Base-by-base conservation (phyloP, 2,888 invertebrate genomes). In the Patella caerulea region DNA sequence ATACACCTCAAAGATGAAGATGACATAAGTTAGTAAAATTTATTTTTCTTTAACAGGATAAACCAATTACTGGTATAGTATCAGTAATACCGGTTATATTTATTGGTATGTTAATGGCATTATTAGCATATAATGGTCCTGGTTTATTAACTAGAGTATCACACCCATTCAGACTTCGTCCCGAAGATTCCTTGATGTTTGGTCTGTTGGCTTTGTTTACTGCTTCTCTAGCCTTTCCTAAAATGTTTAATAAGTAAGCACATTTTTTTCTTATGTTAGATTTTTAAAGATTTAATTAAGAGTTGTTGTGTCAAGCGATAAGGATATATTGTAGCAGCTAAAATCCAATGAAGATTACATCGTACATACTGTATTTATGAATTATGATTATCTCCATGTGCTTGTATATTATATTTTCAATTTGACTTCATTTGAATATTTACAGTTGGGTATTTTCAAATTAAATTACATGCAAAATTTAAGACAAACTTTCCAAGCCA, bases 101-200 rank as follows among this genome's bases (percentile, higher is more conserved):
- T 73, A 83, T 93, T 72, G 93, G 93, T 0, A 93, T 94, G 83
- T 94, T 86, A 73, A 88, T 91, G 84, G 95, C 95, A 0, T 88
- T 93, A 53, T 76, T 92, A 71, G 90, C 93, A 55, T 92, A 92
- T 74, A 89, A 92, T 70, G 83, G 93, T 17, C 93, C 93, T 2
- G 87, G 90, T 69, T 87, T 88, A 76, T 85, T 89, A 24, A 84
- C 90, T 12, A 81, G 81, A 14, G 82, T 88, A 75, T 85, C 90
- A 9, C 85, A 83, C 3, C 80, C 86, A 3, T 86, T 90, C 81
- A 83, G 86, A 69, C 86, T 90, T 81, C 81, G 82, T 29, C 84
- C 88, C 7, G 86, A 86, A 70, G 90, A 91, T 75, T 87, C 88
- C 17, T 82, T 91, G 45, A 81, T 85, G 34, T 88, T 84, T 80